These are phyloP conservation scores for Cephus spinipes DNA, from an alignment of 2,888 invertebrate species.

Conservation along the genomic window DNA sequence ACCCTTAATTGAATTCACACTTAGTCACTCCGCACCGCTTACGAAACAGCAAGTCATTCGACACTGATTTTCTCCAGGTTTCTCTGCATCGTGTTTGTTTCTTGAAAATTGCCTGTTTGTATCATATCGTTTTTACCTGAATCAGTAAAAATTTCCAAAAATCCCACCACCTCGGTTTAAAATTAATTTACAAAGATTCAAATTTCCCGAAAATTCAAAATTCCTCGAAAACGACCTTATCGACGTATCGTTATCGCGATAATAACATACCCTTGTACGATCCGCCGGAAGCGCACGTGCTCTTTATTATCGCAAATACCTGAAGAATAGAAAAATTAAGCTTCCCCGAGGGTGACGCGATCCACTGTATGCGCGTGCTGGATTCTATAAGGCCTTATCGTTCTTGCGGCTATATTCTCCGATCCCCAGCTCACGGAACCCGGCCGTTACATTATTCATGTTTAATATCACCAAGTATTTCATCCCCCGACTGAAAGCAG, in stretches of 20 bases:
- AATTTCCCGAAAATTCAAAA: neutral
- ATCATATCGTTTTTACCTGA: neutral
- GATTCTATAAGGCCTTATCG: constrained; percentile 28
- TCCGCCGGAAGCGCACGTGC: neutral
- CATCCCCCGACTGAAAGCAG: constrained; percentile 53
- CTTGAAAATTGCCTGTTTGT: constrained; percentile 13
- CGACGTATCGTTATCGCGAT: neutral
- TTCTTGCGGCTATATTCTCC: constrained; percentile 29
- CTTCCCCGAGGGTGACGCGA: neutral
- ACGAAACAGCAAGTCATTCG: constrained; percentile 60
- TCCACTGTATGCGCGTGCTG: constrained; percentile 1
- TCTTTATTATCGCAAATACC: neutral
- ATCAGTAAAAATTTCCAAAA: neutral
- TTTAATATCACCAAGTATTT: constrained; percentile 64
- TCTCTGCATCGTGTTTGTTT: constrained; percentile 17
- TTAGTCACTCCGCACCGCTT: constrained; percentile 58
- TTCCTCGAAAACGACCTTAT: neutral
- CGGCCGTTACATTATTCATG: constrained; percentile 64
- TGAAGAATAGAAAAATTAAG: neutral
- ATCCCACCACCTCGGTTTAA: neutral
- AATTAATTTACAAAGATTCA: neutral
- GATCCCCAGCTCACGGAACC: constrained; percentile 35
- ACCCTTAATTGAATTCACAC: constrained; percentile 66
- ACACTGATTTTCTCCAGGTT: constrained; percentile 59
- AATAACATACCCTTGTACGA: neutral